A percentile compares a stretch with the other conserved stretches of the same genome.
Evolutionary conservation across 1,140 invertebrate genomes (phyloP).

Genomic region (Ladona fulva): DNA sequence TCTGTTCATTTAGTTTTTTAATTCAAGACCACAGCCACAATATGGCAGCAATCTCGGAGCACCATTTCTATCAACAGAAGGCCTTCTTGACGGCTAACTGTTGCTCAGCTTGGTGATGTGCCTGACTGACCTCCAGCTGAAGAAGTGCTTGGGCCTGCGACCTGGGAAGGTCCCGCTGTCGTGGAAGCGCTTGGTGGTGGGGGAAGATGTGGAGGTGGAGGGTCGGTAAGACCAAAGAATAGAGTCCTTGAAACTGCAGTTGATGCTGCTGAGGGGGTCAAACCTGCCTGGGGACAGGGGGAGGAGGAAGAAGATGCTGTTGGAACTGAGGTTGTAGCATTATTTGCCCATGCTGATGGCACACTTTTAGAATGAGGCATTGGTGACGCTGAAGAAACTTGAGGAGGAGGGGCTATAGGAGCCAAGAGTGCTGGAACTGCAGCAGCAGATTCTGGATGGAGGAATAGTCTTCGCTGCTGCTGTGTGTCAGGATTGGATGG

Average conservation of each 20-base stretch:
- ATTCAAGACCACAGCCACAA: background rate
- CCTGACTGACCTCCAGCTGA: background rate
- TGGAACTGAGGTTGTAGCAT: slow-evolving; percentile 58
- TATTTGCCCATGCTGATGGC: slow-evolving; percentile 38
- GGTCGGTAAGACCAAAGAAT: background rate
- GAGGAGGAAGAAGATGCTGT: slow-evolving; percentile 54
- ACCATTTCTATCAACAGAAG: background rate
- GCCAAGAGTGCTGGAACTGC: slow-evolving; percentile 34
- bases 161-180: background rate
- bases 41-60: background rate
- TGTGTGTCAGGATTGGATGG: slow-evolving; percentile 41
- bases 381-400: slow-evolving; percentile 27
- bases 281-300: background rate
- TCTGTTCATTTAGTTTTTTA: no score
- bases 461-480: slow-evolving; percentile 69
- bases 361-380: slow-evolving; percentile 48
- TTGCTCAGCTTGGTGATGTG: background rate
- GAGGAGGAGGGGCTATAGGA: slow-evolving; percentile 30
- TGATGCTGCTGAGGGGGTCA: background rate
- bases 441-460: slow-evolving; percentile 64
- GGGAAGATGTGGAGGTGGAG: background rate
- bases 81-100: background rate
- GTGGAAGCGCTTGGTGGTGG: background rate
- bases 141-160: background rate
- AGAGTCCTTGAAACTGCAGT: background rate